These are phyloP conservation scores for Drosophila neonasuta DNA, from an alignment of 2,888 invertebrate species.

Conservation along the genomic window DNA sequence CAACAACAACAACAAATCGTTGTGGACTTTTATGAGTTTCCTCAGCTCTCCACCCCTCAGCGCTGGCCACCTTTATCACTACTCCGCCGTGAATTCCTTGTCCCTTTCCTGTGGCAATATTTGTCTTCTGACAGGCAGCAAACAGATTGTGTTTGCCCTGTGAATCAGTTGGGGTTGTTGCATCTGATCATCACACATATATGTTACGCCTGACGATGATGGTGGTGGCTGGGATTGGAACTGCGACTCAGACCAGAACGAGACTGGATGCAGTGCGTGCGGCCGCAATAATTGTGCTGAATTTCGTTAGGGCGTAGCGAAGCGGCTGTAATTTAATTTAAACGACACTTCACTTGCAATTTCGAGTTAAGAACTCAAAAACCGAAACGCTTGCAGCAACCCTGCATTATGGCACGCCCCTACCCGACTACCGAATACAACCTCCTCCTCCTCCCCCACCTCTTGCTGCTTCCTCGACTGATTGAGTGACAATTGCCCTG, in stretches of 20 bases:
- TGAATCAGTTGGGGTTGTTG: slow-evolving; percentile 45
- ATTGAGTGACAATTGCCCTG: slow-evolving; percentile 62
- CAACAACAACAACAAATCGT: slow-evolving; percentile 67
- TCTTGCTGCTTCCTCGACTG: slow-evolving; percentile 17
- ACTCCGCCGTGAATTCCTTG: slow-evolving; percentile 15
- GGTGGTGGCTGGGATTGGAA: slow-evolving; percentile 5
- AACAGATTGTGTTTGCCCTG: slow-evolving; percentile 66
- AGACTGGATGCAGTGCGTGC: slow-evolving; percentile 46
- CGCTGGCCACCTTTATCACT: not conserved
- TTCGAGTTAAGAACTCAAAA: slow-evolving; percentile 39
- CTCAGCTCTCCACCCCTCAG: slow-evolving; percentile 21
- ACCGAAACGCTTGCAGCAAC: slow-evolving; percentile 15
- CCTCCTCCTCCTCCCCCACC: not conserved
- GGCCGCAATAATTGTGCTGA: slow-evolving; percentile 63
- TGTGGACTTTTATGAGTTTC: slow-evolving; percentile 74
- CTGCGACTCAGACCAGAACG: slow-evolving; percentile 2
- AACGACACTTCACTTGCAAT: slow-evolving; percentile 71
- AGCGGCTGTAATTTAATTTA: slow-evolving; percentile 74
- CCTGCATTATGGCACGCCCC: slow-evolving; percentile 19
- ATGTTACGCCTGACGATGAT: slow-evolving; percentile 25
- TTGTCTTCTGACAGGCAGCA: slow-evolving; percentile 74
- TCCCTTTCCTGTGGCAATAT: slow-evolving; percentile 39
- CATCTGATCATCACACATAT: slow-evolving; percentile 42
- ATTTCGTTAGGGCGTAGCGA: slow-evolving; percentile 55
- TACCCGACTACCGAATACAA: not conserved